Conservation (phyloP, 1,140 invertebrate genomes). For the Coboldia fuscipes region DNA sequence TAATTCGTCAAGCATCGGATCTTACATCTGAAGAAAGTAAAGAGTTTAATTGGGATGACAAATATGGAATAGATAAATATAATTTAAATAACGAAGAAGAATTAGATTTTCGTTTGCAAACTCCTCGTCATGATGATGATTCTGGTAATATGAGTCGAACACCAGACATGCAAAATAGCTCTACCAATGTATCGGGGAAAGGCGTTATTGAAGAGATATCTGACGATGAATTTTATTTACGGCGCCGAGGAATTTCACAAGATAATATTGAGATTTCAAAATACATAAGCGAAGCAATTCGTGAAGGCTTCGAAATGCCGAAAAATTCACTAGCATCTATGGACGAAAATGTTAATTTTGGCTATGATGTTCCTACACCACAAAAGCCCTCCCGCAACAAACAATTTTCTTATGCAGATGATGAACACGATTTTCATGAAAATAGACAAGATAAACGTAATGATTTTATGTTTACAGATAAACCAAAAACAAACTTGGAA, state of each 20-base stretch:
- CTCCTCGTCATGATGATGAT: not conserved
- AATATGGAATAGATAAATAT: conserved; percentile 16
- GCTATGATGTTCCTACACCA: conserved; percentile 17
- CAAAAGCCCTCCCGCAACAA: conserved; percentile 10
- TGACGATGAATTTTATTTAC: conserved; percentile 66
- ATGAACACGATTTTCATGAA: conserved; percentile 4
- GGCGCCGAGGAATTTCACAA: conserved; percentile 54
- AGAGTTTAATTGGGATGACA: conserved; percentile 16
- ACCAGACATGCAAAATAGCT: too few relatives aligned
- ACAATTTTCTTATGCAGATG: conserved; percentile 9
- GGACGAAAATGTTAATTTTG: conserved; percentile 7
- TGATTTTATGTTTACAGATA: conserved; percentile 7
- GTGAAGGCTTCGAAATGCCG: conserved; percentile 49
- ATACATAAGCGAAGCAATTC: conserved; percentile 53
- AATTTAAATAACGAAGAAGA: not conserved
- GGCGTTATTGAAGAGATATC: conserved; percentile 64
- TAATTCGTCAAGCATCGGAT: conserved; percentile 19
- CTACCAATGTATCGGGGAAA: conserved; percentile 21
- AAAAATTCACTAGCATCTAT: conserved; percentile 29
- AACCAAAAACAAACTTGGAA: conserved; percentile 17
- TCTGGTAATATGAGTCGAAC: too few relatives aligned
- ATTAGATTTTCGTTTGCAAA: not conserved
- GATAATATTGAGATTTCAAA: conserved; percentile 56
- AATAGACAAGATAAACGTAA: too few relatives aligned
- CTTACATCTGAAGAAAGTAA: conserved; percentile 19